Conservation (phyloP, 2,113 vertebrate genomes). For the Bubo bubo region DNA sequence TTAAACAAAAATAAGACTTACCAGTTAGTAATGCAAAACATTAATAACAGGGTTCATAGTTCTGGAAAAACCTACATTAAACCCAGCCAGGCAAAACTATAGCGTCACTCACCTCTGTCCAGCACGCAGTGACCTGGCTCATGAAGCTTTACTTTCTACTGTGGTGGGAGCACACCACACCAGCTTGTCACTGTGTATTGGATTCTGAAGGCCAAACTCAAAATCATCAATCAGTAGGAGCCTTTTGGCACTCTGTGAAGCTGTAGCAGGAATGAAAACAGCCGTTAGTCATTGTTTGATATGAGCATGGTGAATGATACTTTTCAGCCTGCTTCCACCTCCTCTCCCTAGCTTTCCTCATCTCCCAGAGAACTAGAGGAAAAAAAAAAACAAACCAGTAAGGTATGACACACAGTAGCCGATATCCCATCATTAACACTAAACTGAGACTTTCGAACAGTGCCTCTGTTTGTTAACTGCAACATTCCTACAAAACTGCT, state of each 20-base stretch:
- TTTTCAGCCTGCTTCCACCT: neutral
- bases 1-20: neutral
- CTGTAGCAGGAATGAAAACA: neutral
- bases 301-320: neutral
- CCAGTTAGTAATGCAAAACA: neutral
- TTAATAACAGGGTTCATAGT: neutral
- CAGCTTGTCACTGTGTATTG: neutral
- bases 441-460: neutral
- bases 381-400: neutral
- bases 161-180: accelerated
- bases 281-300: neutral
- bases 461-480: neutral
- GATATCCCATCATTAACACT: neutral
- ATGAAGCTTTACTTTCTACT: neutral
- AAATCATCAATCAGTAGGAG: neutral
- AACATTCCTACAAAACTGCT: neutral
- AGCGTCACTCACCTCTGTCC: neutral
- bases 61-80: neutral
- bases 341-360: neutral
- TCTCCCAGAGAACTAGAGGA: neutral
- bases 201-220: neutral
- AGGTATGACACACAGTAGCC: neutral
- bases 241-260: neutral
- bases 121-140: accelerated
- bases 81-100: neutral